Evolutionary conservation across 2,888 invertebrate genomes (phyloP).

Genomic region (Drosophila lacicola): DNA sequence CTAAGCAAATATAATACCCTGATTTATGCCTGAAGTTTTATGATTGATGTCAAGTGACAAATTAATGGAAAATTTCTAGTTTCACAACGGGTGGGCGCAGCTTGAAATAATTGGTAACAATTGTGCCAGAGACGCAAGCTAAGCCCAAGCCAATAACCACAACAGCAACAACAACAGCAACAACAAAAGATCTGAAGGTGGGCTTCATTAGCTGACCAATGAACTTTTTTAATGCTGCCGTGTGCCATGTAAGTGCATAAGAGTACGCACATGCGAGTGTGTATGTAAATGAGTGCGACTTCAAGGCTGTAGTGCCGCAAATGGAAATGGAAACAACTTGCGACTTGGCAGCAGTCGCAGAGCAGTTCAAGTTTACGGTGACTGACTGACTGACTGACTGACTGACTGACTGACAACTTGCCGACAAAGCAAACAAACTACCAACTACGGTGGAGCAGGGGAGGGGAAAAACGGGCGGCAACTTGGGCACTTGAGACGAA

Average conservation of each 20-base stretch:
- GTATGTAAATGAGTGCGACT: conserved; percentile 59
- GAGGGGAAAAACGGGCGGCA: neutral
- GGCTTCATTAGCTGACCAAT: conserved; percentile 69
- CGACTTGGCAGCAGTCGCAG: conserved; percentile 57
- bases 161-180: conserved; percentile 12
- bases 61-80: conserved; percentile 26
- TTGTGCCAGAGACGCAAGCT: conserved; percentile 44
- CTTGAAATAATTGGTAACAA: conserved; percentile 61
- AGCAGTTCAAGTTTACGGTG: conserved; percentile 68
- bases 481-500: conserved; percentile 61
- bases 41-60: conserved; percentile 33
- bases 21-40: conserved; percentile 27
- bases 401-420: conserved; percentile 44
- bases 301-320: conserved; percentile 62
- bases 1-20: conserved; percentile 10
- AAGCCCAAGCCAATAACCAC: conserved; percentile 45
- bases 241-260: conserved; percentile 57
- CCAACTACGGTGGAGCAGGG: neutral
- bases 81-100: conserved; percentile 47
- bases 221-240: conserved; percentile 52
- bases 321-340: conserved; percentile 66
- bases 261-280: conserved; percentile 25
- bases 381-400: conserved; percentile 56
- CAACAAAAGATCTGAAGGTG: conserved; percentile 58
- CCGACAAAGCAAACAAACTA: conserved; percentile 63